Evolutionary conservation across 2,797 vertebrate genomes (phyloP).

Genomic region (Chrysocyon brachyurus): DNA sequence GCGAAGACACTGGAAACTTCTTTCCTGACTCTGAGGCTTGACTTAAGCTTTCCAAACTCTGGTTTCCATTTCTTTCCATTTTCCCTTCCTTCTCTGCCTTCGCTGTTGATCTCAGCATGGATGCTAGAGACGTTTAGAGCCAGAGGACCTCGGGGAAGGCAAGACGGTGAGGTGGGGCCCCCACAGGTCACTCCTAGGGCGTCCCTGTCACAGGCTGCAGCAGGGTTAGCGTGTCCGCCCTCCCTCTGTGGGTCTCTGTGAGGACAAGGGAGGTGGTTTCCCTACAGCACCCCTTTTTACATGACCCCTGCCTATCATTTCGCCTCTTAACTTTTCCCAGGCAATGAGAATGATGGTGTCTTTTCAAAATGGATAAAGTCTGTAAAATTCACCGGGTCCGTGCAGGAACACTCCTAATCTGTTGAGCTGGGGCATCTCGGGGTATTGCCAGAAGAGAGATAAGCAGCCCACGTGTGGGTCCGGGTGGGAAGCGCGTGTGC

Average conservation of each 20-base stretch:
- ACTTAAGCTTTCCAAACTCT: neutral
- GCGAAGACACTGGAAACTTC: neutral
- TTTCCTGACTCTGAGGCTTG: neutral
- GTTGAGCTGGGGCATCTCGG: neutral
- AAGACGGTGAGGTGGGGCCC: neutral
- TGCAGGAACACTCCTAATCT: neutral
- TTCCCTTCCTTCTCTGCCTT: neutral
- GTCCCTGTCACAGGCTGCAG: neutral
- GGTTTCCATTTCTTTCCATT: neutral
- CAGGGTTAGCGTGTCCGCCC: neutral
- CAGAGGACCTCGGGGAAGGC: neutral
- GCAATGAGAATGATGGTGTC: neutral
- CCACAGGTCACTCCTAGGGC: neutral
- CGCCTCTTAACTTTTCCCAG: neutral
- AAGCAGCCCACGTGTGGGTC: neutral
- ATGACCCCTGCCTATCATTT: neutral
- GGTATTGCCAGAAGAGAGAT: neutral
- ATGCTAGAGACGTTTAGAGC: neutral
- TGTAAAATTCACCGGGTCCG: neutral
- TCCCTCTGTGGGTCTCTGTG: neutral
- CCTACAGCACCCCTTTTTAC: neutral
- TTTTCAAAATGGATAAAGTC: slow-evolving; percentile 36
- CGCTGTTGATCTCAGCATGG: neutral
- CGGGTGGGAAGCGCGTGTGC: neutral
- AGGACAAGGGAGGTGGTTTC: neutral